A percentile compares a stretch with the other conserved stretches of the same genome.
These are phyloP conservation scores for Drosophila malerkotliana DNA, from an alignment of 1,140 invertebrate species.

Conservation along the genomic window DNA sequence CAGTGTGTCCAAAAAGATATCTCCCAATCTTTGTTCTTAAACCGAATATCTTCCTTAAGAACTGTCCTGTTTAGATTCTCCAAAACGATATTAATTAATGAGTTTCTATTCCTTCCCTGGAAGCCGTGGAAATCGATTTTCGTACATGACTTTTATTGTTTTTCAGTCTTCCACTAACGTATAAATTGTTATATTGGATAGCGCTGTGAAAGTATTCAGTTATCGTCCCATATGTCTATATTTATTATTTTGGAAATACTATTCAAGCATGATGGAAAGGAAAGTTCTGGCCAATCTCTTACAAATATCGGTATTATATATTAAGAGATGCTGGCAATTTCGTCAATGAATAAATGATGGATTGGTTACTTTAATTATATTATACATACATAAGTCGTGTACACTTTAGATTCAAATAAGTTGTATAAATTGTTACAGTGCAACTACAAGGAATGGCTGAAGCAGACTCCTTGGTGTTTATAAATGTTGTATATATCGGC, in stretches of 20 bases:
- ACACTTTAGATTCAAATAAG: conserved; percentile 74
- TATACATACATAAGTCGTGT: conserved; percentile 77
- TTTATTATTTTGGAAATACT: conserved; percentile 37
- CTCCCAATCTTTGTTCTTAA: not conserved
- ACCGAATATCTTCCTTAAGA: not conserved
- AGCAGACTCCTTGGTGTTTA: conserved; percentile 73
- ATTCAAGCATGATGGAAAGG: conserved; percentile 26
- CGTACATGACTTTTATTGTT: conserved; percentile 38
- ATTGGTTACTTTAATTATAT: conserved; percentile 75
- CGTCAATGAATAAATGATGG: conserved; percentile 64
- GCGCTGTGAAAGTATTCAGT: conserved; percentile 43
- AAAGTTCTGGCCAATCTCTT: conserved; percentile 32
- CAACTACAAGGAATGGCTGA: conserved; percentile 81
- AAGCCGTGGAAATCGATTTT: conserved; percentile 9
- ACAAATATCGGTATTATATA: conserved; percentile 31
- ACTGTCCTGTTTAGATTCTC: not conserved
- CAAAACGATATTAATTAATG: too few relatives aligned
- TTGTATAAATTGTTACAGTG: conserved; percentile 77
- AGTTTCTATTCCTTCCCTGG: not conserved
- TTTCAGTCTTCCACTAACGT: conserved; percentile 48
- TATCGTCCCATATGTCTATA: conserved; percentile 33
- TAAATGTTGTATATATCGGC: conserved; percentile 71
- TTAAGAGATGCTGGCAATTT: conserved; percentile 30
- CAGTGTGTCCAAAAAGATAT: not conserved
- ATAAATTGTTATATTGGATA: conserved; percentile 35